Evolutionary conservation across 2,888 invertebrate species (phyloP).

Genomic region (Cistogaster globosa): DNA sequence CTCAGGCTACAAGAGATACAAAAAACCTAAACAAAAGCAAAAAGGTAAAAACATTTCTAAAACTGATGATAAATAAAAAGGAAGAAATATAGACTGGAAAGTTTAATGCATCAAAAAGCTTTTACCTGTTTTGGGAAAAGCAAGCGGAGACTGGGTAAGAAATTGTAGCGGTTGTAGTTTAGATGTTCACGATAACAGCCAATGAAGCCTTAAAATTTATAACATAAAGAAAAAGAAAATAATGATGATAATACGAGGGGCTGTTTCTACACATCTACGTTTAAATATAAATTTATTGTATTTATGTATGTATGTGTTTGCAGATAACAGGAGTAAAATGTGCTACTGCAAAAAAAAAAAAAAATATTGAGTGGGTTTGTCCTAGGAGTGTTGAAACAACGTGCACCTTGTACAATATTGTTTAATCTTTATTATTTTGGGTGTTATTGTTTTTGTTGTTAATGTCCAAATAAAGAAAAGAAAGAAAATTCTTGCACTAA

Average conservation of each 20-base stretch:
- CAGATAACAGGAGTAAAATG: neutral
- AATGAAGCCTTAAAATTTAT: slow-evolving; percentile 40
- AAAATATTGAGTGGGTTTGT: slow-evolving; percentile 12
- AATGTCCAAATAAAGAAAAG: too few relatives aligned
- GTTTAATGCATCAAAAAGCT: too few relatives aligned
- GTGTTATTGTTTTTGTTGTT: neutral
- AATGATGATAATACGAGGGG: neutral
- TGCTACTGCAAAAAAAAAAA: too few relatives aligned
- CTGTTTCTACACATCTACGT: neutral
- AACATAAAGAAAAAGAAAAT: neutral
- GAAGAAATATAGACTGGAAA: neutral
- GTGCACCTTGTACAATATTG: neutral
- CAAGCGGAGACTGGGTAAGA: neutral
- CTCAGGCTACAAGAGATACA: neutral
- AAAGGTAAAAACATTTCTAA: slow-evolving; percentile 20
- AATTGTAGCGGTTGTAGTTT: neutral
- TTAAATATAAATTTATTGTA: neutral
- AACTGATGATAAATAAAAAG: slow-evolving; percentile 3
- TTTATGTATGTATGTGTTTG: neutral
- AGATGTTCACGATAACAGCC: neutral
- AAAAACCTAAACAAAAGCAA: neutral
- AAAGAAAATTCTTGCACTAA: neutral
- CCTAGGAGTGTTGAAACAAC: neutral
- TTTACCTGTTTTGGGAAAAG: neutral
- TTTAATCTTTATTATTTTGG: neutral